Evolutionary conservation across 2,113 vertebrate species (phyloP), one percentile per base, ranked within the genome.

Genomic region (Solea senegalensis): DNA sequence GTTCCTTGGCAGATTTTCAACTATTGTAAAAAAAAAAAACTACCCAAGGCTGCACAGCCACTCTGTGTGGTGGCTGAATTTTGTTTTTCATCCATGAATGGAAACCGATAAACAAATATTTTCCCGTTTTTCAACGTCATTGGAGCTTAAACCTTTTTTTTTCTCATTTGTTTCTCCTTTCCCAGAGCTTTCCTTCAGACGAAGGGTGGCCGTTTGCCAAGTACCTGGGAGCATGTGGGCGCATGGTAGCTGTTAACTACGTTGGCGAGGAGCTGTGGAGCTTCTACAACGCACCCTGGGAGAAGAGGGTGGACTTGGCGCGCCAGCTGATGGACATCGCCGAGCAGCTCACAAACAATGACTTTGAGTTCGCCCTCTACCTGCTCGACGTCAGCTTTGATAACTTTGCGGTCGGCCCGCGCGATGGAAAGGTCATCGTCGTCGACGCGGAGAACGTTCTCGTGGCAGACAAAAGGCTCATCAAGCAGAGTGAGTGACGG

Each of bases 281-380:
- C 92, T 98, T 96, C 90, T 99, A 96, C 82, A 95, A 96, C 70
- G 96, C 98, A 1, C 95, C 97, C 0, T 99, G 97, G 97, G 96
- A 96, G 84, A 99, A 98, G 84, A 92, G 98, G 68, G 96, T 98
- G 40, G 98, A 99, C 89, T 88, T 99, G 80, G 97, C 98, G 27
- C 96, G 95, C 85, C 97, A 99, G 52, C 80, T 99, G 81, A 98
- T 99, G 96, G 97, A 99, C 93, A 98, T 99, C 71, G 98, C 97
- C 14, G 97, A 98, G 88, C 97, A 99, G 89, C 96, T 99, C 82
- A 99, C 97, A 73, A 98, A 99, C 92, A 99, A 99, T 85, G 97
- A 99, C 94, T 99, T 99, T 89, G 97, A 99, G 88, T 99, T 99
- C 78, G 97, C 97, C 72, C 97, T 99, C 92, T 99, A 99, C 94